These are phyloP conservation scores for Ditylenchus dipsaci DNA, from an alignment of 1,140 invertebrate genomes.

Conservation along the genomic window DNA sequence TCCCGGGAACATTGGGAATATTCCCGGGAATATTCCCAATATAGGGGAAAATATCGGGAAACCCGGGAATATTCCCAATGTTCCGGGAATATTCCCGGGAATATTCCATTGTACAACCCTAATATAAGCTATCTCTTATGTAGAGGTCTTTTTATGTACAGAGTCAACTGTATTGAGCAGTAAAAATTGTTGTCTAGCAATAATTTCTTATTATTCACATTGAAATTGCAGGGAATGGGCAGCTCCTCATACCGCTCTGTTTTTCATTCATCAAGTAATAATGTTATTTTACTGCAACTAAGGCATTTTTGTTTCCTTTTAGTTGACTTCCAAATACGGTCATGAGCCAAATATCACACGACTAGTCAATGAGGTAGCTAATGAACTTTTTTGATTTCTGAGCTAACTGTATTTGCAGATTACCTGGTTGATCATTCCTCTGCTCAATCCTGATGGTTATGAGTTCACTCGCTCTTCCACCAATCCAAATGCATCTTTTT, in stretches of 20 bases:
- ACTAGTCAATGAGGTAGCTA: constrained; percentile 45
- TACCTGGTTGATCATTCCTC: constrained; percentile 66
- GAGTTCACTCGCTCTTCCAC: constrained; percentile 57
- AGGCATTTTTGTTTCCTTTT: neutral
- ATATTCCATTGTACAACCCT: too few relatives aligned
- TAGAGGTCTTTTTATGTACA: too few relatives aligned
- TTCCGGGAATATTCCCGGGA: too few relatives aligned
- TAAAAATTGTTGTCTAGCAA: neutral
- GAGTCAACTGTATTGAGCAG: too few relatives aligned
- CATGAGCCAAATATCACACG: constrained; percentile 54
- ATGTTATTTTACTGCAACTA: constrained; percentile 11
- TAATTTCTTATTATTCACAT: too few relatives aligned
- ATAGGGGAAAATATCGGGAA: too few relatives aligned
- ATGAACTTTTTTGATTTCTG: too few relatives aligned
- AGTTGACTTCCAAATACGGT: constrained; percentile 55
- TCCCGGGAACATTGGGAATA: too few relatives aligned
- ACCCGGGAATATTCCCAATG: too few relatives aligned
- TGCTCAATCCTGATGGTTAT: constrained; percentile 69
- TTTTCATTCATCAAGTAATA: constrained; percentile 56
- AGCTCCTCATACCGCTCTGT: constrained; percentile 55
- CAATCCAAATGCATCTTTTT: constrained; percentile 50
- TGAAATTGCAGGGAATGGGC: constrained; percentile 54
- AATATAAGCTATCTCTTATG: too few relatives aligned
- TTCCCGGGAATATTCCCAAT: too few relatives aligned
- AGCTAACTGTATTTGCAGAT: constrained; percentile 26